Evolutionary conservation across 2,888 invertebrate species (phyloP), one percentile per base, ranked within the genome.

Genomic region (Apotomis betuletana): DNA sequence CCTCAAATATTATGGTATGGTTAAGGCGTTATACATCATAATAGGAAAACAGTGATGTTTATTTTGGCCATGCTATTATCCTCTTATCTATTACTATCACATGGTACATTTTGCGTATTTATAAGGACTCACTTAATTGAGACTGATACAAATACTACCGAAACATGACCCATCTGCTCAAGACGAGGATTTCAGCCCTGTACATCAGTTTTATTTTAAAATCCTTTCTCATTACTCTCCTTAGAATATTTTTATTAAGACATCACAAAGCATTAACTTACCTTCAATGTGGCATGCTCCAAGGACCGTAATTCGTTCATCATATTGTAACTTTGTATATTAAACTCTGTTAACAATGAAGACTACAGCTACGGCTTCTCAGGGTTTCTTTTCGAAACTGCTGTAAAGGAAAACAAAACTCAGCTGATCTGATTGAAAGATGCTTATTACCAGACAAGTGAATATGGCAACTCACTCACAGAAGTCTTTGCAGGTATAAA

Each of bases 221-320:
- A 27, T 27, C 27, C 27, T 27, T 27, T 27, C 27, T 27, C 27
- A 27, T 27, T 27, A 27, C 27, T 27, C 27, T 27, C 27, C 27
- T 27, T 27, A 27, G 27, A 6, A 41, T 41, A 41, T 41, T 10
- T 49, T 8, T 10, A 5, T 44, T 44, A 44, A 10, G 49, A 67
- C 10, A 57, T 38, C 57, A 68, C 13, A 63, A 67, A 59, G 54
- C 41, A 49, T n/a, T 12, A 72, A 76, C 79, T 87, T 92, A 97
- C 97, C 95, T 99, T 99, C 77, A 99, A 94, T 41, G 99, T 98
- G 67, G 98, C 97, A 93, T 99, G 98, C 90, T 99, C 99, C 86
- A 99, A 93, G 77, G 98, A 97, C 90, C 97, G 98, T 75, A 99
- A 94, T 94, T 99, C 98, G 87, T 97, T 96, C 98, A 98, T 98